Evolutionary conservation across 2,113 vertebrate species (phyloP), one percentile per base, ranked within the genome.

Genomic region (Vidua chalybeata): DNA sequence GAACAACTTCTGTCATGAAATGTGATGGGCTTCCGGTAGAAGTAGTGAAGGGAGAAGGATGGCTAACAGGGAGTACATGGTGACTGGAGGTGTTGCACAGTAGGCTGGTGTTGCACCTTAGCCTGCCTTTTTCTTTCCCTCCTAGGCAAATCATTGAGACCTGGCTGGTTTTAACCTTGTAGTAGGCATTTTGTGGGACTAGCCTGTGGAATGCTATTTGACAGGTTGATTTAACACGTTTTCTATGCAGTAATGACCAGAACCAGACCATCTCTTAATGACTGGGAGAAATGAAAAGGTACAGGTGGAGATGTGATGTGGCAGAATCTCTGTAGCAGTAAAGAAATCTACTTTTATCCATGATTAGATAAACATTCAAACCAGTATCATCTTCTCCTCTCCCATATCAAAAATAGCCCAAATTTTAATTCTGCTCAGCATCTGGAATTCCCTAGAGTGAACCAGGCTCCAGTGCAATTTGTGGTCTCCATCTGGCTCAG

Each of bases 51-150:
- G 15, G 13, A 16, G 26, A 69, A 35, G 69, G 63, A 7, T 51
- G 49, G 6, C 48, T 88, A 15, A 13, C 1, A 2, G 67, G 41
- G 52, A 54, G 1, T n/a, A 49, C 3, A 0, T 15, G 11, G 30
- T 67, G 28, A 19, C 67, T 64, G 68, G 52, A 89, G 61, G 26
- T 77, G 4, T 77, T 63, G 76, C 15, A 5, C 31, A 21, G 56
- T 39, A 19, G 16, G 23, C 35, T 94, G 37, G 3, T 71, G 1
- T 81, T 45, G 45, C 45, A 45, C 19, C 58, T 79, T 56, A n/a
- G 15, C 13, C 28, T 75, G 48, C 20, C 27, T 45, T 68, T 59
- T 67, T 35, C 27, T 31, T 56, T 63, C 35, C 24, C 18, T 80
- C 7, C 39, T 48, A 20, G 49, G 11, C 13, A 86, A 69, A 69